phyloP scores from a whole-genome alignment of 2,888 invertebrate species.

The Acanthosepion pharaonis region DNA sequence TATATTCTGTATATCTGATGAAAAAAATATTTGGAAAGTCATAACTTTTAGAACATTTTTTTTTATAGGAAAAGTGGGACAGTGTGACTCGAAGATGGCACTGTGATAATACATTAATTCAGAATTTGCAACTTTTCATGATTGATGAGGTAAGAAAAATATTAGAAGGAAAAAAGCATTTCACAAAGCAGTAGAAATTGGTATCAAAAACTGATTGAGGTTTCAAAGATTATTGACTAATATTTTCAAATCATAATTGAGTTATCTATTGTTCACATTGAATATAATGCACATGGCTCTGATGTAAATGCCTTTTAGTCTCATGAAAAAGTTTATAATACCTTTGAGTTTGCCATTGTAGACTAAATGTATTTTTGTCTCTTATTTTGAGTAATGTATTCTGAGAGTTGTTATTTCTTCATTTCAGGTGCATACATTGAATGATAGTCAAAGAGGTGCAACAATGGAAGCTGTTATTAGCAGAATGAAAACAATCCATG shows the following conservation, averaged over 20 bases:
- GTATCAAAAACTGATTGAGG: too few relatives aligned
- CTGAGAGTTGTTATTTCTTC: neutral
- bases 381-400: neutral
- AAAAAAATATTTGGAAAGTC: neutral
- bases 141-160: conserved; percentile 80
- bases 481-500: conserved; percentile 85
- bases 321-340: neutral
- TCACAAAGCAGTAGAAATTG: too few relatives aligned
- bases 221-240: neutral
- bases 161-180: neutral
- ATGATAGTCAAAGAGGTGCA: conserved; percentile 83
- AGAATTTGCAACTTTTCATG: conserved; percentile 76
- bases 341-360: neutral
- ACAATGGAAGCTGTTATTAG: conserved; percentile 86
- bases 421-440: conserved; percentile 80
- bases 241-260: neutral
- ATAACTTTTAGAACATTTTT: neutral
- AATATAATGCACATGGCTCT: neutral
- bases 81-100: conserved; percentile 84
- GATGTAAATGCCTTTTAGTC: neutral
- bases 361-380: neutral
- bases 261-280: neutral
- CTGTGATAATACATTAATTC: conserved; percentile 80
- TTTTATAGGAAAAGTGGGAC: conserved; percentile 82
- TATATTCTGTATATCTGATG: neutral